Base-by-base conservation (phyloP, 2,113 vertebrate species). In the Bucco capensis region DNA sequence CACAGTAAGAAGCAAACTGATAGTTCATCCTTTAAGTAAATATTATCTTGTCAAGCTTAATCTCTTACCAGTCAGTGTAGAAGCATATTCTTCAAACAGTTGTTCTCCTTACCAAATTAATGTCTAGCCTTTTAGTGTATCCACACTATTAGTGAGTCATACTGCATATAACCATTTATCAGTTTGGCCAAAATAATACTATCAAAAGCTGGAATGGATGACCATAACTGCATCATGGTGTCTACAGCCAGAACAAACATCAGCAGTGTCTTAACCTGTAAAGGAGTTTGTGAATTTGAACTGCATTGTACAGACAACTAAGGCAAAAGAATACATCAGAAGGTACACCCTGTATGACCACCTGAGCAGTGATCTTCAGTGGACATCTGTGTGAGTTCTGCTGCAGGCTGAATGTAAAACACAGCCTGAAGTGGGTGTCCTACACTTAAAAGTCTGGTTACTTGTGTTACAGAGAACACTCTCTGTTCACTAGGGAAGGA, bases 81-180 rank as follows among this genome's bases (percentile, higher is more conserved):
- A 61, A 69, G 28, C 3, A 10, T 85, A 14, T 75, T 64, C 38
- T 76, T 72, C n/a, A 64, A 19, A 51, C 15, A 77, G 19, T 3
- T 74, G 10, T 74, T 90, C 47, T 30, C 61, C 38, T 86, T 66
- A n/a, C 4, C 42, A 61, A 35, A 61, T 24, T 12, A 16, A 53
- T 74, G 85, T 82, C 18, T 38, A 35, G 37, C 27, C 21, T 85
- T 47, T 49, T 50, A 37, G 38, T 46, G 7, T 56, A 21, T 35
- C 15, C 0, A 5, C 14, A 10, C 23, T 60, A 49, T 13, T 65
- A 71, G 35, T 2, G 22, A 75, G 38, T 60, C 1, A 0, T 67
- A 31, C 14, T 28, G 19, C 1, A 0, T 23, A 11, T n/a, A 76
- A 49, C 23, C 16, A 10, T 73, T 44, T 69, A 58, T 42, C 35